These are phyloP conservation scores for Penaeus japonicus DNA, from an alignment of 1,140 invertebrate genomes.

Conservation along the genomic window DNA sequence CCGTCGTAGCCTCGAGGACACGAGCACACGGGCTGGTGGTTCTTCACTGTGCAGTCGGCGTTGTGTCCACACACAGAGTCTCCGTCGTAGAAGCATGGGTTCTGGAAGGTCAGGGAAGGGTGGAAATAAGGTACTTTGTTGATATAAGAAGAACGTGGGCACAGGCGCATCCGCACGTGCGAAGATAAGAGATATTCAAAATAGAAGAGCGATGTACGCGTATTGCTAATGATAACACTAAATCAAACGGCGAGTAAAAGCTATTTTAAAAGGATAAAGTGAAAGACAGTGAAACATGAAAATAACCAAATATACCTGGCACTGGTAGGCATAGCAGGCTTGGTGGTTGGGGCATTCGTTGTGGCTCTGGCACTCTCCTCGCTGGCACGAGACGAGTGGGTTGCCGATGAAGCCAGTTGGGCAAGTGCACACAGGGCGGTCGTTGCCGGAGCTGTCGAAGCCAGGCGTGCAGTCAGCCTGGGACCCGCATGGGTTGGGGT, in stretches of 20 bases:
- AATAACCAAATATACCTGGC: slow-evolving; percentile 51
- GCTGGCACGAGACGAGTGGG: slow-evolving; percentile 72
- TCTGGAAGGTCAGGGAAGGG: slow-evolving; percentile 78
- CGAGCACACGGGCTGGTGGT: slow-evolving; percentile 78
- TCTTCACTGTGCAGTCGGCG: slow-evolving; percentile 60
- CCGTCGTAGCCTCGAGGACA: slow-evolving; percentile 82
- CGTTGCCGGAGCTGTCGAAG: slow-evolving; percentile 80
- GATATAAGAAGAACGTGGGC: not conserved
- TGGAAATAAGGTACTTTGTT: slow-evolving; percentile 71
- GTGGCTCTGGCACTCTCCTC: slow-evolving; percentile 36
- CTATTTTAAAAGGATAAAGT: too few relatives aligned
- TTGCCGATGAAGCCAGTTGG: slow-evolving; percentile 83
- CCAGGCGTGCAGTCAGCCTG: slow-evolving; percentile 85
- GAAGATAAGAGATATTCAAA: too few relatives aligned
- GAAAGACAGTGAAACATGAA: too few relatives aligned
- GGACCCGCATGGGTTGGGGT: slow-evolving; percentile 82
- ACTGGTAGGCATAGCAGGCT: slow-evolving; percentile 61
- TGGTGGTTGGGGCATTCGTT: slow-evolving; percentile 61
- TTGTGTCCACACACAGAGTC: slow-evolving; percentile 69
- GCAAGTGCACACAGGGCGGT: slow-evolving; percentile 86
- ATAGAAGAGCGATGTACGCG: too few relatives aligned
- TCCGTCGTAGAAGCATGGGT: slow-evolving; percentile 81
- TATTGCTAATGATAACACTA: too few relatives aligned
- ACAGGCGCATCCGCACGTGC: too few relatives aligned
- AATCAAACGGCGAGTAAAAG: too few relatives aligned